Evolutionary conservation across 2,113 vertebrate genomes (phyloP).

Genomic region (Geococcyx californianus): DNA sequence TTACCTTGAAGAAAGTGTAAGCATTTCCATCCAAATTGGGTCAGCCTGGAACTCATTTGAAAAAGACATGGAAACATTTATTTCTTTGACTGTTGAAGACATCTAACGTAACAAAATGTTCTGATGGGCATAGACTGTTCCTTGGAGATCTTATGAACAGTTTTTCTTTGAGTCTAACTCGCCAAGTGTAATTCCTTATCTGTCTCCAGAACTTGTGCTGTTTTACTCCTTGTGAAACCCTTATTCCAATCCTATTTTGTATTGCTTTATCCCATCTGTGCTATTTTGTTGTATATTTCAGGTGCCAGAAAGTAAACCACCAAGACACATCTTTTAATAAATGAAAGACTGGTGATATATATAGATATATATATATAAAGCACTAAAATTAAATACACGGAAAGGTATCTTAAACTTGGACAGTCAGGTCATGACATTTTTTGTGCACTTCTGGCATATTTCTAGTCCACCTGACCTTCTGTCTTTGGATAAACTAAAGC

Average conservation of each 20-base stretch:
- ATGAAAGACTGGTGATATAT: neutral
- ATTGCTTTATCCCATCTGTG: conserved; percentile 43
- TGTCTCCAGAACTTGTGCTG: conserved; percentile 17
- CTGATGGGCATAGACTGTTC: conserved; percentile 15
- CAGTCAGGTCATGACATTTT: neutral
- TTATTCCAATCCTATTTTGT: conserved; percentile 46
- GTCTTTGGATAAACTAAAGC: neutral
- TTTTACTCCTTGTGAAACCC: conserved; percentile 24
- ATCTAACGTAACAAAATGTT: conserved; percentile 22
- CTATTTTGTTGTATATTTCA: conserved; percentile 32
- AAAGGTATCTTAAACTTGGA: neutral
- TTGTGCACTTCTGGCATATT: neutral
- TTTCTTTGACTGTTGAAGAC: conserved; percentile 48
- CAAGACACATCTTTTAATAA: conserved; percentile 15
- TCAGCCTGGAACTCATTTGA: conserved; percentile 38
- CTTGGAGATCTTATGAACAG: conserved; percentile 56
- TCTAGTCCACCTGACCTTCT: neutral
- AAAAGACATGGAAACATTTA: conserved; percentile 24
- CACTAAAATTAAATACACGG: neutral
- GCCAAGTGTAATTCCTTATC: conserved; percentile 49
- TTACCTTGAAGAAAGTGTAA: conserved; percentile 55
- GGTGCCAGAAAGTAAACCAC: conserved; percentile 23
- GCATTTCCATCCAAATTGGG: conserved; percentile 36
- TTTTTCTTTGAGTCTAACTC: conserved; percentile 39
- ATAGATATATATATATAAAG: neutral